These are phyloP conservation scores for Drosophila navojoa DNA, from an alignment of 1,140 invertebrate species.

Conservation along the genomic window DNA sequence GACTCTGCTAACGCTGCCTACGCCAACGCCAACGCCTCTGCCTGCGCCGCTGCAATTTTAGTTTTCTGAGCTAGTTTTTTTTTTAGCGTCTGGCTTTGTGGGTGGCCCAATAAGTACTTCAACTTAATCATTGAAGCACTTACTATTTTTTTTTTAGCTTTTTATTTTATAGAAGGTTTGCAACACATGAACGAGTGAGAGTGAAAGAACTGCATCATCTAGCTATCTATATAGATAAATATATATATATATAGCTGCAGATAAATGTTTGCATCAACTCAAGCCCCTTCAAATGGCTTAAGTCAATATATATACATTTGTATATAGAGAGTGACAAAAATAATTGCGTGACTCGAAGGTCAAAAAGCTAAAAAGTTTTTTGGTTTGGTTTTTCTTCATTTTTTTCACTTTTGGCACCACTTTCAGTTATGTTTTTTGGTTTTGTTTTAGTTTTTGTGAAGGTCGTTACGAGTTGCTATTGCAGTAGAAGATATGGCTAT, in stretches of 20 bases:
- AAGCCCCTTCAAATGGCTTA: neutral
- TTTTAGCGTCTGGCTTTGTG: neutral
- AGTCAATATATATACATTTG: too few relatives aligned
- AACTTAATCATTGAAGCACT: too few relatives aligned
- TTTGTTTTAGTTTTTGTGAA: neutral
- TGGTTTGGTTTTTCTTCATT: neutral
- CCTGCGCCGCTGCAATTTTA: neutral
- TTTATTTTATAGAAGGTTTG: too few relatives aligned
- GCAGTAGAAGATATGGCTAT: too few relatives aligned
- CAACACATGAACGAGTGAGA: too few relatives aligned
- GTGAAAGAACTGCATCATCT: too few relatives aligned
- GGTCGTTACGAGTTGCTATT: neutral
- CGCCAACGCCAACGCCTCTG: neutral
- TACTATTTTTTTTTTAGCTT: too few relatives aligned
- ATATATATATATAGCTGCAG: too few relatives aligned
- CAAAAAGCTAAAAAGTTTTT: neutral
- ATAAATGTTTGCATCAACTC: neutral
- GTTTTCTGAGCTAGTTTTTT: constrained; percentile 1
- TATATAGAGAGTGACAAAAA: neutral
- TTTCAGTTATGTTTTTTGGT: neutral
- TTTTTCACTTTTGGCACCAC: neutral
- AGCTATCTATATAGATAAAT: too few relatives aligned
- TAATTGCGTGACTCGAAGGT: neutral
- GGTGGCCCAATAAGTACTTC: constrained; percentile 2
- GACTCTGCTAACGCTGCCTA: too few relatives aligned